phyloP scores from a whole-genome alignment of 2,888 invertebrate genomes.

The Leptopilina myrica region DNA sequence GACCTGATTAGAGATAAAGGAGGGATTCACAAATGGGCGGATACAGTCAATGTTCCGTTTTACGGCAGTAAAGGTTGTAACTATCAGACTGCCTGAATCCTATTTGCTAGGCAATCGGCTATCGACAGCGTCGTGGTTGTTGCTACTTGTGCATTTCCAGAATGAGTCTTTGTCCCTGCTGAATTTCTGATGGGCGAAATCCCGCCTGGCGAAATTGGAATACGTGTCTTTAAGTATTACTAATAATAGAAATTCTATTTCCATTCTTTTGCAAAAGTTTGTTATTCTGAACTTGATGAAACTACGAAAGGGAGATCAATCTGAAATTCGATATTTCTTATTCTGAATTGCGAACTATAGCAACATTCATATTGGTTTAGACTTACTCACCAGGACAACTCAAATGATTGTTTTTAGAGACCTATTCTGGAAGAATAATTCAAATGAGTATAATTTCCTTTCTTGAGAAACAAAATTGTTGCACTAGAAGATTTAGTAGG shows the following conservation, averaged over 20 bases:
- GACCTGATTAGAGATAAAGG: constrained; percentile 21
- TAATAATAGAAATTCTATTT: background rate
- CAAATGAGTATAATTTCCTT: too few relatives aligned
- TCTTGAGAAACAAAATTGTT: background rate
- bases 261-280: background rate
- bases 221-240: background rate
- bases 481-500: constrained; percentile 1
- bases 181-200: background rate
- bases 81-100: constrained; percentile 66
- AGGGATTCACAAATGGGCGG: constrained; percentile 27
- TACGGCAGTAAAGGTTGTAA: constrained; percentile 38
- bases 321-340: too few relatives aligned
- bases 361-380: too few relatives aligned
- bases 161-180: constrained; percentile 22
- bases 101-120: constrained; percentile 68
- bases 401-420: too few relatives aligned
- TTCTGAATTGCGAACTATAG: too few relatives aligned
- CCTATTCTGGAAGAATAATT: too few relatives aligned
- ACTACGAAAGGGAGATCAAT: too few relatives aligned
- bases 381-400: too few relatives aligned
- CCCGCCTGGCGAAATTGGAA: background rate
- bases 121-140: constrained; percentile 42
- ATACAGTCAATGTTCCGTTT: constrained; percentile 33
- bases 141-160: constrained; percentile 20
- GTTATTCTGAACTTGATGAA: too few relatives aligned